Base-by-base conservation (phyloP, 2,888 invertebrate species). In the Liopterus haemorrhoidalis region DNA sequence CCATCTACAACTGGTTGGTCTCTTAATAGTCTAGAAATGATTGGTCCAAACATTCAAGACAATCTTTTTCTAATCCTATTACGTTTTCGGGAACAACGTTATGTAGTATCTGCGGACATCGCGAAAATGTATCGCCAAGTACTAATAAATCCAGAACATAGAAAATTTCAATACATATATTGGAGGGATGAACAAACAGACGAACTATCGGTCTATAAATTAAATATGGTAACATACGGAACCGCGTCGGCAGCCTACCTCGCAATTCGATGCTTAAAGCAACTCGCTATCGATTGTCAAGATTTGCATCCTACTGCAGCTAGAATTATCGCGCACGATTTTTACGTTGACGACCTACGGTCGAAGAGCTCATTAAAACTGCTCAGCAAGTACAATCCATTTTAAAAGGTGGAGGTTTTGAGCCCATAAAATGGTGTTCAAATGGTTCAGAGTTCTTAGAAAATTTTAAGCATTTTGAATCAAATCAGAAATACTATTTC, bases 161-260 rank as follows among this genome's bases (percentile, higher is more conserved):
- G n/a, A n/a, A n/a, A n/a, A n/a, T n/a, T n/a, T n/a, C n/a, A n/a
- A n/a, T n/a, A n/a, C n/a, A n/a, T n/a, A n/a, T n/a, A n/a, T n/a
- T n/a, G n/a, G n/a, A n/a, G n/a, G n/a, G n/a, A n/a, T n/a, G n/a
- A n/a, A n/a, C n/a, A n/a, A n/a, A n/a, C n/a, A n/a, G n/a, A n/a
- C n/a, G n/a, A n/a, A n/a, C n/a, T n/a, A n/a, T n/a, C n/a, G n/a
- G n/a, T n/a, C n/a, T 57, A 37, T 19, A 19, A 49, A 11, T 46
- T 54, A 3, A 38, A 28, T 2, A 55, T 53, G 1, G 45, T 56
- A 5, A 55, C 56, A 0, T 56, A 55, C 32, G 57, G 57, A 2
- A 54, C 52, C 0, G 46, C 49, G 15, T 36, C 48, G n/a, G 55
- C 52, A 3, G 49, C 54, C 3, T 55, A 37, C 27, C 15, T 51